Base-by-base conservation (phyloP, 2,797 vertebrate genomes). In the Threskiornis aethiopicus region DNA sequence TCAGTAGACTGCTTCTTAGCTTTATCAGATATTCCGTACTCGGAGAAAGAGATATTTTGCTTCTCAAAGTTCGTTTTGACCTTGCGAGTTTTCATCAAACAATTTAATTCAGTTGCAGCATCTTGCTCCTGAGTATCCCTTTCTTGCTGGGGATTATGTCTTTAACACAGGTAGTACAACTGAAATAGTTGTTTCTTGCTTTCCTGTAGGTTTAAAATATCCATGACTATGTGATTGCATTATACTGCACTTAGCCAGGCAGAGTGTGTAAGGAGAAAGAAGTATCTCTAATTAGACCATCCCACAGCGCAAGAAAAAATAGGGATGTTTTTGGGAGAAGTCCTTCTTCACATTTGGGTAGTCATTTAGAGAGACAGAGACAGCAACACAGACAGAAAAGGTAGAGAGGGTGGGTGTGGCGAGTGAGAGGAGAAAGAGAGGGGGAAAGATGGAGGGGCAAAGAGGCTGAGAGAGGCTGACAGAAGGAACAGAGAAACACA, bases 331-430 rank as follows among this genome's bases (percentile, higher is more conserved):
- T 46, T 0, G 18, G 31, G 13, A 77, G 18, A 61, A 69, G 37
- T 26, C 28, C 22, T 71, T 69, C 39, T 80, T 81, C n/a, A 35
- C 5, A 21, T 69, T 59, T 52, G 1, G 1, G 25, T 7, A 26
- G 35, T 59, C 16, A n/a, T 84, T 77, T 72, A 41, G 18, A 69
- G 41, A 73, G 61, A 81, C 15, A 33, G 31, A 61, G 22, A 35
- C 21, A 33, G 49, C 4, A 14, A 59, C 25, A 35, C 22, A 77
- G 14, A 44, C 8, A 55, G 64, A 16, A 78, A 72, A 55, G 11
- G 29, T 19, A 33, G 54, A 49, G 5, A 14, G 47, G 47, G 47
- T 7, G 49, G 24, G 44, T 4, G 12, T 5, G 7, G 0, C 2
- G 0, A 31, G 13, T 31, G 21, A 52, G 44, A 49, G 7, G 6